Percentiles rank a stretch among this genome's conserved stretches.
These are phyloP conservation scores for Eilema griseolum DNA, from an alignment of 2,888 invertebrate species.

Conservation along the genomic window DNA sequence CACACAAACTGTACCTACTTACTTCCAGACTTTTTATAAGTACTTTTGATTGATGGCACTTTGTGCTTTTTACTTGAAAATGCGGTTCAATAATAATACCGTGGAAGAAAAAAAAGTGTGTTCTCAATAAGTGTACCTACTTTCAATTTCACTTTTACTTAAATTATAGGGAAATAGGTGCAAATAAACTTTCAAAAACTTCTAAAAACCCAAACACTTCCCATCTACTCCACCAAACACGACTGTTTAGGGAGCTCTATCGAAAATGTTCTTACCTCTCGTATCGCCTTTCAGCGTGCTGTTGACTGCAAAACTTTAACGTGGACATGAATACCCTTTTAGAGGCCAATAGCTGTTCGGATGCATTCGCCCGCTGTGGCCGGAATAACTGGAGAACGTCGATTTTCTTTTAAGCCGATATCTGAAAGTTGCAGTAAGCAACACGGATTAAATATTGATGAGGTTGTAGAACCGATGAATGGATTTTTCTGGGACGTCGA, in stretches of 20 bases:
- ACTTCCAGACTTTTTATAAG: no score
- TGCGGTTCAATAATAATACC: no score
- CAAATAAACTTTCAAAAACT: conserved; percentile 8
- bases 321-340: conserved; percentile 77
- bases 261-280: conserved; percentile 26
- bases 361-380: conserved; percentile 50
- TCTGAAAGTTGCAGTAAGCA: conserved; percentile 24
- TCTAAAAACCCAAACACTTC: conserved; percentile 6
- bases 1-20: no score
- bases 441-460: conserved; percentile 16
- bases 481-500: not conserved
- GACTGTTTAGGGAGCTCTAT: conserved; percentile 24
- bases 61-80: no score
- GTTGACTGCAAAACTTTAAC: conserved; percentile 66
- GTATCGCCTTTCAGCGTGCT: conserved; percentile 43
- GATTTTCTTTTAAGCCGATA: conserved; percentile 60
- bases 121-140: no score
- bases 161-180: conserved; percentile 1
- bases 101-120: no score
- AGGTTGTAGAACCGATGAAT: not conserved
- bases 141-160: not conserved
- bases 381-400: conserved; percentile 35
- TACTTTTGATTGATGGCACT: no score
- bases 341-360: conserved; percentile 59
- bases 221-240: conserved; percentile 8